Evolutionary conservation across 2,113 vertebrate species (phyloP).

Genomic region (Nicator chloris): DNA sequence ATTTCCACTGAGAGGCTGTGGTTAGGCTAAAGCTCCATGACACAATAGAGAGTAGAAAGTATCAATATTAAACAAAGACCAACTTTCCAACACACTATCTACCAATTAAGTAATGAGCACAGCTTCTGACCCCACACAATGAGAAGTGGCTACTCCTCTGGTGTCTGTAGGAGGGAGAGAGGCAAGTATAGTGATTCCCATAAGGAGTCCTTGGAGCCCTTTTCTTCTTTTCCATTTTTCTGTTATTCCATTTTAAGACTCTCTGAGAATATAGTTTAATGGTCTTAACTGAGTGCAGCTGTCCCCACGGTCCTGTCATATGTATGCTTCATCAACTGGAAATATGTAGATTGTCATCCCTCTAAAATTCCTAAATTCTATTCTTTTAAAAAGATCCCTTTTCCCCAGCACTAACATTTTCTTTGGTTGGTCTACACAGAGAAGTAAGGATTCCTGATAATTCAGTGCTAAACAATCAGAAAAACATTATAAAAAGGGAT

Average conservation of each 20-base stretch:
- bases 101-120: neutral
- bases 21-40: neutral
- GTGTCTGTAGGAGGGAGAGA: neutral
- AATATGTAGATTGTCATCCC: neutral
- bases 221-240: neutral
- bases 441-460: neutral
- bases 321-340: neutral
- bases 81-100: neutral
- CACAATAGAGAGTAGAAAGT: neutral
- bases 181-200: neutral
- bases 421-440: neutral
- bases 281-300: neutral
- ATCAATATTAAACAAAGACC: neutral
- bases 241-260: no score
- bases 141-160: neutral
- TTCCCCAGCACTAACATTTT: neutral
- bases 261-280: neutral
- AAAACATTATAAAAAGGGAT: neutral
- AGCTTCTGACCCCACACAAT: neutral
- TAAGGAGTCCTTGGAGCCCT: neutral
- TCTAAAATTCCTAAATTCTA: neutral
- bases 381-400: neutral
- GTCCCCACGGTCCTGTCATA: fast-evolving
- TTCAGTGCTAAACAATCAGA: neutral
- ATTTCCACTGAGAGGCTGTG: neutral